These are phyloP conservation scores for Microplitis demolitor DNA, from an alignment of 1,140 invertebrate genomes.

Conservation along the genomic window DNA sequence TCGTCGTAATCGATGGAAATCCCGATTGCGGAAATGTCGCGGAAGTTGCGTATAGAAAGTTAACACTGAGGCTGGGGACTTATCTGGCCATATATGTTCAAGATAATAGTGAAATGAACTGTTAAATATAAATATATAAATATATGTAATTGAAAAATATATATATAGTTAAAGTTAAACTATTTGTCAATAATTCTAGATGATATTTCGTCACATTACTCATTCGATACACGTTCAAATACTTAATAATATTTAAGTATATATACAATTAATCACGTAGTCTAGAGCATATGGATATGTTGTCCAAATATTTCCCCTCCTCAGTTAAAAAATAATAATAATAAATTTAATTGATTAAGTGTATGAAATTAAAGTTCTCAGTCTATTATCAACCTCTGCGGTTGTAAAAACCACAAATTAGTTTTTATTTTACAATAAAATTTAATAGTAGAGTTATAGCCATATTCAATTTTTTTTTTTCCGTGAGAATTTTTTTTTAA, in stretches of 20 bases:
- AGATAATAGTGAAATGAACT: background rate
- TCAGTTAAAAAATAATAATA: no score
- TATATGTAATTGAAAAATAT: background rate
- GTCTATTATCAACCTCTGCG: no score
- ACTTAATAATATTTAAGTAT: no score
- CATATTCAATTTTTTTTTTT: background rate
- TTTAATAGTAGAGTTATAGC: background rate
- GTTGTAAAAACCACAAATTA: background rate
- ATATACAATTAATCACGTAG: no score
- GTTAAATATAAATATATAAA: background rate
- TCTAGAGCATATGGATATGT: no score
- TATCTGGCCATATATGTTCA: background rate
- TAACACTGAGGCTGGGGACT: background rate
- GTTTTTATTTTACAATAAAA: background rate
- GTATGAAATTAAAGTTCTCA: no score
- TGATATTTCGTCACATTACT: no score
- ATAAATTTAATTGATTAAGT: no score
- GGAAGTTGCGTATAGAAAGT: conserved; percentile 52
- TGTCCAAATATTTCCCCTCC: no score
- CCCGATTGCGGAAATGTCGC: conserved; percentile 35
- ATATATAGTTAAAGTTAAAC: no score
- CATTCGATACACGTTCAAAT: no score
- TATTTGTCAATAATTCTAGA: no score
- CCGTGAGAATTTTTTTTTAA: background rate
- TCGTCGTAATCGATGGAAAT: conserved; percentile 47